These are phyloP conservation scores for Prolemur simus DNA, from an alignment of 2,113 vertebrate genomes.

Conservation along the genomic window DNA sequence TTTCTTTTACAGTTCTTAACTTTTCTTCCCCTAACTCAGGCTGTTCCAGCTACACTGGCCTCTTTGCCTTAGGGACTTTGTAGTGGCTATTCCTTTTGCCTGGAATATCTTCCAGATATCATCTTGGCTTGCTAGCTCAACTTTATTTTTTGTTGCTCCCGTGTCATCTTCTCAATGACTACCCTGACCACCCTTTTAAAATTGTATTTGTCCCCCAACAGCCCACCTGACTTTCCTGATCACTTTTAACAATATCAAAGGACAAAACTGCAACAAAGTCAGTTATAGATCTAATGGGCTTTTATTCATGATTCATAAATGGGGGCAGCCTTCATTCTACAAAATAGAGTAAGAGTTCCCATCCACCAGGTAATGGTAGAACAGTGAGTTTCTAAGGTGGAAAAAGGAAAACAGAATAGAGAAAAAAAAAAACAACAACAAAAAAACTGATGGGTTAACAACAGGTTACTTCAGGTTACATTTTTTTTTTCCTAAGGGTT, in stretches of 20 bases:
- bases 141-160: background rate
- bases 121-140: background rate
- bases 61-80: background rate
- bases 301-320: background rate
- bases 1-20: background rate
- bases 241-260: background rate
- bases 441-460: background rate
- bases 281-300: background rate
- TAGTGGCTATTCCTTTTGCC: background rate
- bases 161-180: background rate
- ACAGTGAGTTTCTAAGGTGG: background rate
- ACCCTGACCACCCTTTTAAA: background rate
- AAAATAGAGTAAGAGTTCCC: background rate
- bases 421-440: background rate
- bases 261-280: background rate
- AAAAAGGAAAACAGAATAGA: background rate
- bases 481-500: background rate
- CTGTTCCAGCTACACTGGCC: background rate
- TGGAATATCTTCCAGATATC: background rate
- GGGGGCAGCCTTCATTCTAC: background rate
- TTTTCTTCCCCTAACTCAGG: background rate
- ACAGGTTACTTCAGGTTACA: background rate
- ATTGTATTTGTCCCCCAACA: background rate
- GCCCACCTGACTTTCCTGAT: background rate
- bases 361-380: too few relatives aligned